Conservation (phyloP, 2,888 invertebrate genomes). For the Mamestra brassicae region DNA sequence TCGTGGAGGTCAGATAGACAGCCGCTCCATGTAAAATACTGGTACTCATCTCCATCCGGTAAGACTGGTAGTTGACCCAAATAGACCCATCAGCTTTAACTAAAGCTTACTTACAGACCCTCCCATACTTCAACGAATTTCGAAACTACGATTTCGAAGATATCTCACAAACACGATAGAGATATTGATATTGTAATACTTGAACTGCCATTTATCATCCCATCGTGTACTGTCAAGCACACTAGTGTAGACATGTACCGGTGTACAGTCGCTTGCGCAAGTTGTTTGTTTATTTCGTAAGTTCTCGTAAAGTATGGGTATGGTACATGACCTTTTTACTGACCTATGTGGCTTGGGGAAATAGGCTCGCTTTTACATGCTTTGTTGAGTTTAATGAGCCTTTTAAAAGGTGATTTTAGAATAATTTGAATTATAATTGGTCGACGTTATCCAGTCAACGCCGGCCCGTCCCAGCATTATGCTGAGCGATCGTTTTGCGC, state of each 20-base stretch:
- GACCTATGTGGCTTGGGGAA: constrained; percentile 7
- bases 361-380: constrained; percentile 1
- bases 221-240: constrained; percentile 45
- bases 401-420: background rate
- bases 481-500: no score
- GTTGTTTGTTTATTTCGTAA: constrained; percentile 40
- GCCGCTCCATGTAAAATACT: no score
- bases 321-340: constrained; percentile 32
- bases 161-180: background rate
- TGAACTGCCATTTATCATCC: constrained; percentile 42
- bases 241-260: constrained; percentile 39
- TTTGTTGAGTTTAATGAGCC: background rate
- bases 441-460: no score
- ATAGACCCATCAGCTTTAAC: no score
- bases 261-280: constrained; percentile 34
- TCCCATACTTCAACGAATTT: background rate
- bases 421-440: background rate
- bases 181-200: constrained; percentile 38
- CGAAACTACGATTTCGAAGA: background rate
- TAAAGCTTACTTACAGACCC: no score
- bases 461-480: no score
- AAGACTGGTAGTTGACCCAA: no score
- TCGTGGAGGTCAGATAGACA: no score
- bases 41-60: no score
- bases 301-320: constrained; percentile 16